Conservation (phyloP, 2,797 vertebrate species). For the Echiichthys vipera region DNA sequence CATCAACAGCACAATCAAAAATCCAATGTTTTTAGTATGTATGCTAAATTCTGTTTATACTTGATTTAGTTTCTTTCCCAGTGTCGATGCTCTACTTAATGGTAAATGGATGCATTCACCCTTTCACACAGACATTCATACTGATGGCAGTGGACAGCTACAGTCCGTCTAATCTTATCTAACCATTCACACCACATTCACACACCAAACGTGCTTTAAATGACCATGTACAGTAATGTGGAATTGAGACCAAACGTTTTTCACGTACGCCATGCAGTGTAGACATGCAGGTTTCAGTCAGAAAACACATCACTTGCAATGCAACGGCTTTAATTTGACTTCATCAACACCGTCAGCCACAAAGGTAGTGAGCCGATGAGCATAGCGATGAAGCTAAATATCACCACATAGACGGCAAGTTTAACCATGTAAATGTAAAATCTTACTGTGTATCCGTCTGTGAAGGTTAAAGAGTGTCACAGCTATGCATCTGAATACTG, state of each 20-base stretch:
- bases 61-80: neutral
- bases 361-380: neutral
- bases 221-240: neutral
- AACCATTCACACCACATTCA: neutral
- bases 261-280: neutral
- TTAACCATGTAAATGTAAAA: slow-evolving; percentile 10
- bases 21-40: neutral
- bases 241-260: neutral
- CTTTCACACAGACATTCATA: no score
- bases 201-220: neutral
- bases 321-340: neutral
- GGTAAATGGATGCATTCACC: no score
- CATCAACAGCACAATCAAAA: neutral
- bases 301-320: neutral
- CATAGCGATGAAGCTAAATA: slow-evolving; percentile 1
- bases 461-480: slow-evolving; percentile 1
- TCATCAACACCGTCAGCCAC: neutral
- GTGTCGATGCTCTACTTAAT: no score
- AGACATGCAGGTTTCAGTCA: neutral
- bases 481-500: neutral
- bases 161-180: no score
- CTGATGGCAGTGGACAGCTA: no score
- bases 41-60: neutral
- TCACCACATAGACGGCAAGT: neutral
- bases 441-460: slow-evolving; percentile 11